These are phyloP conservation scores for Ypsolopha sequella DNA, from an alignment of 2,888 invertebrate genomes.

Conservation along the genomic window DNA sequence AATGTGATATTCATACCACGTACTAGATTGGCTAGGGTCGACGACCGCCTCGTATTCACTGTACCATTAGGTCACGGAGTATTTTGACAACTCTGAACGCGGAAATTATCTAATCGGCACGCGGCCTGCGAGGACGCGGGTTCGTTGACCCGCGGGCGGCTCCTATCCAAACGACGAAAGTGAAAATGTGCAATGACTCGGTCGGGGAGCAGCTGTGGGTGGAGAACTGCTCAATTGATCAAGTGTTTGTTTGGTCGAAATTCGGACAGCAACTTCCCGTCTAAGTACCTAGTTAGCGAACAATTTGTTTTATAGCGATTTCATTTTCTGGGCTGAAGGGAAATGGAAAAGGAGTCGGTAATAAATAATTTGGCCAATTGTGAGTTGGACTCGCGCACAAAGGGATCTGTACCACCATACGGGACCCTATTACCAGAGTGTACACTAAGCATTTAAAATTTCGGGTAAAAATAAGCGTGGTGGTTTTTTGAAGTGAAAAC, in stretches of 20 bases:
- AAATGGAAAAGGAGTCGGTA: too few species aligned
- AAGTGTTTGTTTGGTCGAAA: conserved; percentile 1
- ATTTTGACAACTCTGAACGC: conserved; percentile 65
- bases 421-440: too few species aligned
- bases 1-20: background rate
- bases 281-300: too few species aligned
- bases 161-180: conserved; percentile 48
- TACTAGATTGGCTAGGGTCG: conserved; percentile 30
- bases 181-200: conserved; percentile 26
- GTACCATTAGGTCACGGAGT: conserved; percentile 67
- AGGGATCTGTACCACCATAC: too few species aligned
- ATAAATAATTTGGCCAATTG: too few species aligned
- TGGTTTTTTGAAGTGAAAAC: too few species aligned
- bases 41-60: conserved; percentile 53
- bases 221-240: conserved; percentile 2
- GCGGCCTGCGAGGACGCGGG: conserved; percentile 60
- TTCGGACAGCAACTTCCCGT: background rate
- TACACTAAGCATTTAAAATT: too few species aligned
- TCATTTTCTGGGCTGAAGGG: too few species aligned
- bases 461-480: too few species aligned
- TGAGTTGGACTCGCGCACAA: too few species aligned
- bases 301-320: background rate
- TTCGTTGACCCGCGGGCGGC: conserved; percentile 38
- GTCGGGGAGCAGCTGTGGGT: conserved; percentile 8
- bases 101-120: conserved; percentile 70